Conservation (phyloP, 2,888 invertebrate genomes). For the Platycheirus rosarum region DNA sequence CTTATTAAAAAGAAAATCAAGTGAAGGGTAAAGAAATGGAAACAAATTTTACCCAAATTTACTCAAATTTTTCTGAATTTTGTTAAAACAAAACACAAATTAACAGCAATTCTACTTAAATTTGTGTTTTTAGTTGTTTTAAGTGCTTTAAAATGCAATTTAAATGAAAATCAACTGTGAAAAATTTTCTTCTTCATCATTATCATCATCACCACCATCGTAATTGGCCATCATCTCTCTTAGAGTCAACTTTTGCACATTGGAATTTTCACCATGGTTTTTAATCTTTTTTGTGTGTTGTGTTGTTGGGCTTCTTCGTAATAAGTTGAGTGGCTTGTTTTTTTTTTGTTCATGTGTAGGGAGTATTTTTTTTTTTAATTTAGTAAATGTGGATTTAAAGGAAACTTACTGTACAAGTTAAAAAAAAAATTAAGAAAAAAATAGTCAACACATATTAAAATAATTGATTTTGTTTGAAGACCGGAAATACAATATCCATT, state of each 20-base stretch:
- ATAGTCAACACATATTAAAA: too few species aligned
- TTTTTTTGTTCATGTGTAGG: constrained; percentile 31
- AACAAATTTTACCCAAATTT: constrained; percentile 17
- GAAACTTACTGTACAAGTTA: neutral
- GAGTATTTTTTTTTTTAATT: constrained; percentile 16
- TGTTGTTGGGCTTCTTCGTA: constrained; percentile 58
- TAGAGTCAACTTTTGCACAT: constrained; percentile 72
- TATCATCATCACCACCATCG: constrained; percentile 55
- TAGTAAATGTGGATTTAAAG: too few species aligned
- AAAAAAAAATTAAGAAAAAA: neutral
- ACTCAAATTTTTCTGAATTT: constrained; percentile 17
- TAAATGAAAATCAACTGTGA: constrained; percentile 43
- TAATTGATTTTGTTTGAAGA: too few species aligned
- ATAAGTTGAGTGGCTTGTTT: constrained; percentile 62
- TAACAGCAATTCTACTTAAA: neutral
- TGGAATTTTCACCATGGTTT: constrained; percentile 70
- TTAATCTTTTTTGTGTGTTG: constrained; percentile 36
- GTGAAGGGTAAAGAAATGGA: constrained; percentile 55
- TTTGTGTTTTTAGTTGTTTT: neutral
- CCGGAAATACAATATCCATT: too few species aligned
- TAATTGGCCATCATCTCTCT: constrained; percentile 69
- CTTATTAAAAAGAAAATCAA: constrained; percentile 21
- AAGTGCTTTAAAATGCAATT: neutral
- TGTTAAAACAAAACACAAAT: neutral
- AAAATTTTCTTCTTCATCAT: constrained; percentile 56